Base-by-base conservation (phyloP, 1,140 invertebrate genomes). In the Bombus ignitus region DNA sequence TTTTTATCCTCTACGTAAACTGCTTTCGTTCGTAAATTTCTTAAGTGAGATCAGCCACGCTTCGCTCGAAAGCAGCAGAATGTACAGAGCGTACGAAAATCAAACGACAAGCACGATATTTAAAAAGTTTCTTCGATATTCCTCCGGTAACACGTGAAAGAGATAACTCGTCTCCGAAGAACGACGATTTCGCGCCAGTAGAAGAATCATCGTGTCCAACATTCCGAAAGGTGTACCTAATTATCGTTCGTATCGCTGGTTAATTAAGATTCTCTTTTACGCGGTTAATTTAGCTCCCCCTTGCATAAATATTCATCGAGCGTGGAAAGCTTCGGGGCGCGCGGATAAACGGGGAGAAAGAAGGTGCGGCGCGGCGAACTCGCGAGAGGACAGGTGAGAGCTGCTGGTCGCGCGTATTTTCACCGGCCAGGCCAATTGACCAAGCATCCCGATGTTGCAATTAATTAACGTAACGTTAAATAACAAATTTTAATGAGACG, bases 401-500 rank as follows among this genome's bases (percentile, higher is more conserved):
- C 81, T 53, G 44, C 2, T 65, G 37, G 44, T 39, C 62, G 85
- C 70, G 71, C 73, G 81, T 71, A 65, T 87, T 91, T 92, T 92
- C 89, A 86, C 72, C 47, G 59, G 47, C 44, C 79, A 32, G 71
- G 65, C 72, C 75, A 39, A 76, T 76, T 83, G 87, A 82, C 89
- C 89, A 65, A 65, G 39, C 75, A 42, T 62, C 71, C 70, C 85
- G 84, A 76, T 72, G 83, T 87, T 88, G 89, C 92, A 92, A 93
- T 94, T 94, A 94, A 94, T 94, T 94, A 94, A 94, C 92, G 90
- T 92, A 94, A 94, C 92, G 90, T 94, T 94, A 94, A 94, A 94
- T 94, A 94, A 94, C 94, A 94, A 94, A 94, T 94, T 94, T 94
- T 94, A 94, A 94, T 94, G 94, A 94, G 94, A 92, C 92, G 91